Percentiles rank a stretch among this genome's conserved stretches.
phyloP scores from a whole-genome alignment of 2,797 vertebrate species.

The Thripadectes ignobilis region DNA sequence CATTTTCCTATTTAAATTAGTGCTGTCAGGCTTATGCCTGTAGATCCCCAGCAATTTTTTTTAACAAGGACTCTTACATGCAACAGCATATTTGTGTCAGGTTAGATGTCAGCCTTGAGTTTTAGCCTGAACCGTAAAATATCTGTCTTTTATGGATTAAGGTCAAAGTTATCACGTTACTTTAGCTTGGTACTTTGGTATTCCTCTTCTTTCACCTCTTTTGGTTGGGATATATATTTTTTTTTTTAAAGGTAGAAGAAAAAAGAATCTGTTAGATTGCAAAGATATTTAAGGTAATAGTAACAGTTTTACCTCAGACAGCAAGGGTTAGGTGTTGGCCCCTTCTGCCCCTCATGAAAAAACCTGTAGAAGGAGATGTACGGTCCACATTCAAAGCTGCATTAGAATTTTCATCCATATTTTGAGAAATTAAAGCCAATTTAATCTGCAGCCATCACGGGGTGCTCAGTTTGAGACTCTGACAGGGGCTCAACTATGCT shows the following conservation, averaged over 20 bases:
- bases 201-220: not conserved
- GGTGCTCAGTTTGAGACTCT: not conserved
- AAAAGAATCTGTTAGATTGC: not conserved
- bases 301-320: accelerated
- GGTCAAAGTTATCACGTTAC: constrained; percentile 15
- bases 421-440: not conserved
- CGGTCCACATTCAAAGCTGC: not conserved
- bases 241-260: not conserved
- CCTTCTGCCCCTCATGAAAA: not conserved
- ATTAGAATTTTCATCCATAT: not conserved
- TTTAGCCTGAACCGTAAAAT: constrained; percentile 44
- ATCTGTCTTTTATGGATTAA: constrained; percentile 48
- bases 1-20: constrained; percentile 50
- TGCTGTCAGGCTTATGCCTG: constrained; percentile 26
- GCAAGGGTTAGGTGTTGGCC: not conserved
- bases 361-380: not conserved
- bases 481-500: not conserved
- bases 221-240: not conserved
- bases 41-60: constrained; percentile 36
- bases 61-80: constrained; percentile 5
- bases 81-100: constrained; percentile 22
- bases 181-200: not conserved
- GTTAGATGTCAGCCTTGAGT: constrained; percentile 30
- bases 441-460: not conserved
- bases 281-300: not conserved